Base-by-base conservation (phyloP, 2,113 vertebrate species). In the Thymallus thymallus region DNA sequence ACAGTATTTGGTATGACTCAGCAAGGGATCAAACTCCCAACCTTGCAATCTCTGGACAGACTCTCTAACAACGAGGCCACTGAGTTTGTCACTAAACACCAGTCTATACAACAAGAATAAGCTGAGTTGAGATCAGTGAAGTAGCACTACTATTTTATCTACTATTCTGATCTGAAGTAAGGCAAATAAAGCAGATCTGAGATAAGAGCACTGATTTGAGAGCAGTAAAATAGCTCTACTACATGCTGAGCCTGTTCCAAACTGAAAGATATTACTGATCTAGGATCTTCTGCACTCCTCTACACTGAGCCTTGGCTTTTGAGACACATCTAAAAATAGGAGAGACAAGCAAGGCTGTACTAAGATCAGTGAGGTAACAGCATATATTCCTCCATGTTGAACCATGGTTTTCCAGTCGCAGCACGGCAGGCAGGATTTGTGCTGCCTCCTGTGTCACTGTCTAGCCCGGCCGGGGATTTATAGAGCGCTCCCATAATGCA, bases 381-480 rank as follows among this genome's bases (percentile, higher is more conserved):
- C 6, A 22, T 9, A 1, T 61, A 12, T 0, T 76, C 23, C 71
- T 68, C 71, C 23, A 2, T 76, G 76, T 69, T 13, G 80, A 82
- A 61, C 68, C 67, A 41, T n/a, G 73, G 16, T 68, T 68, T 63
- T 61, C 29, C 65, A 80, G 65, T 78, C 26, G 4, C 23, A 5
- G 75, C 73, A 76, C 29, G 45, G 72, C 69, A 10, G 56, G 51
- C 35, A 45, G 75, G 81, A 83, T 85, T 72, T 82, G 75, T 48
- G 73, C 72, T 3, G 23, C 29, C 62, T 78, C 24, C 76, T 60
- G 78, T 80, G 83, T 80, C 80, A 61, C 58, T 67, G 41, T 64
- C 77, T 82, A 4, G 12, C 6, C 72, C 56, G 69, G 82, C 71
- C 51, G 70, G 82, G 82, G 78, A 88, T 89, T 92, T 91, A 85